A percentile compares a stretch with the other conserved stretches of the same genome.
These are phyloP conservation scores for Porites divaricata DNA, from an alignment of 92 coral and sea anemone genomes.

Conservation along the genomic window DNA sequence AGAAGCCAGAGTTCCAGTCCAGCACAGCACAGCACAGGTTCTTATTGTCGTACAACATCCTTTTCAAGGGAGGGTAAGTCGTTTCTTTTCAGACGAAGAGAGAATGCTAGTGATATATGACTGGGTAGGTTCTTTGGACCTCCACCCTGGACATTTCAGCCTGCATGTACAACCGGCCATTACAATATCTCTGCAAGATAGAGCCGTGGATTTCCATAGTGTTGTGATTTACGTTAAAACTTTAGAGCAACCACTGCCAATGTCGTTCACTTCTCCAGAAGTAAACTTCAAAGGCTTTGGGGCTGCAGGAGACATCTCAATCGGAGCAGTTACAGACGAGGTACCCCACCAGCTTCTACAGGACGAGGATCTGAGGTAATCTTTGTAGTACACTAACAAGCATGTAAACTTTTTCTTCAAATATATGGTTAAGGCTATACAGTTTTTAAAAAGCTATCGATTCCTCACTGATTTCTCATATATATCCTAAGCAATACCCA, in stretches of 20 bases:
- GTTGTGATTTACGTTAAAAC: slow-evolving; percentile 20
- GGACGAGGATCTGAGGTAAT: slow-evolving; percentile 16
- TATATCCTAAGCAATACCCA: no score
- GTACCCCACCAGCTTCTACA: slow-evolving; percentile 23
- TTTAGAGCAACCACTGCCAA: slow-evolving; percentile 9
- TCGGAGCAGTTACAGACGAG: neutral
- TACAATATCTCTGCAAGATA: slow-evolving; percentile 23
- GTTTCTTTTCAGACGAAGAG: slow-evolving; percentile 1
- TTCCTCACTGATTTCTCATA: no score
- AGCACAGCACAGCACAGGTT: neutral
- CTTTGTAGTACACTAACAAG: neutral
- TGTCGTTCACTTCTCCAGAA: slow-evolving; percentile 26
- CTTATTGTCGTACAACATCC: slow-evolving; percentile 27
- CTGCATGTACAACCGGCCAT: slow-evolving; percentile 14
- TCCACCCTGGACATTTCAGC: slow-evolving; percentile 10
- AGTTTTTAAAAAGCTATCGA: no score
- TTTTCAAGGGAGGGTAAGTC: slow-evolving; percentile 31
- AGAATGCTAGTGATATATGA: neutral
- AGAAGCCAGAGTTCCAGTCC: slow-evolving; percentile 11
- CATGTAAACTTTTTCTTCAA: no score
- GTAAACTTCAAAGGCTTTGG: slow-evolving; percentile 38
- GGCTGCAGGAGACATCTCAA: neutral
- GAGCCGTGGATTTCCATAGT: slow-evolving; percentile 14
- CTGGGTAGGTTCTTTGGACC: slow-evolving; percentile 16
- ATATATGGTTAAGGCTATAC: no score